phyloP scores from a whole-genome alignment of 2,888 invertebrate species.

The Mythimna loreyi region DNA sequence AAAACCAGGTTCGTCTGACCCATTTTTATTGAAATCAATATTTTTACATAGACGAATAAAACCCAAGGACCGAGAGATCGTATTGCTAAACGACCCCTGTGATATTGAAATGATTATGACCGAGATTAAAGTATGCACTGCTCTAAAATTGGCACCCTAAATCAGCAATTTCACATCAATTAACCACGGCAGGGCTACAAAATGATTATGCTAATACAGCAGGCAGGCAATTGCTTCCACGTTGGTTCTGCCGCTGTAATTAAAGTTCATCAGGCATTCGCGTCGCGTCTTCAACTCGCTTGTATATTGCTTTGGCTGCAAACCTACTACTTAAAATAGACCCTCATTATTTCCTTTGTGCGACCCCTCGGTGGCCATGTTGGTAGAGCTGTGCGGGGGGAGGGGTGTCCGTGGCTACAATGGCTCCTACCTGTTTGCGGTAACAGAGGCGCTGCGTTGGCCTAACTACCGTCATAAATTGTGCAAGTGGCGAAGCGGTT shows the following conservation, averaged over 20 bases:
- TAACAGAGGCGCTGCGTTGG: constrained; percentile 74
- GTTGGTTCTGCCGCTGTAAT: constrained; percentile 78
- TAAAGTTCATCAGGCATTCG: constrained; percentile 83
- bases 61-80: constrained; percentile 38
- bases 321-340: constrained; percentile 69
- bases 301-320: constrained; percentile 74
- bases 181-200: constrained; percentile 74
- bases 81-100: constrained; percentile 48
- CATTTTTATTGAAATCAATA: constrained; percentile 55
- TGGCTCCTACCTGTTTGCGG: constrained; percentile 75
- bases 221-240: constrained; percentile 80
- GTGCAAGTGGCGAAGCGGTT: constrained; percentile 78
- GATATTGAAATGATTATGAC: constrained; percentile 58
- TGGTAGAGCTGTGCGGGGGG: constrained; percentile 52
- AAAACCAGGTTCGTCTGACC: constrained; percentile 51
- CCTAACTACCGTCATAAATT: constrained; percentile 84
- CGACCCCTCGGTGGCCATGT: constrained; percentile 62
- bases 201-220: constrained; percentile 83
- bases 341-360: constrained; percentile 65
- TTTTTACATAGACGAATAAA: constrained; percentile 54
- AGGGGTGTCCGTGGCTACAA: constrained; percentile 59
- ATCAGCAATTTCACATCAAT: constrained; percentile 79
- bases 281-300: constrained; percentile 75
- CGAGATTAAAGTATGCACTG: constrained; percentile 59
- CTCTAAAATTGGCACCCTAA: constrained; percentile 61